Conservation (phyloP, 2,113 vertebrate species). For the Syrrhaptes paradoxus region DNA sequence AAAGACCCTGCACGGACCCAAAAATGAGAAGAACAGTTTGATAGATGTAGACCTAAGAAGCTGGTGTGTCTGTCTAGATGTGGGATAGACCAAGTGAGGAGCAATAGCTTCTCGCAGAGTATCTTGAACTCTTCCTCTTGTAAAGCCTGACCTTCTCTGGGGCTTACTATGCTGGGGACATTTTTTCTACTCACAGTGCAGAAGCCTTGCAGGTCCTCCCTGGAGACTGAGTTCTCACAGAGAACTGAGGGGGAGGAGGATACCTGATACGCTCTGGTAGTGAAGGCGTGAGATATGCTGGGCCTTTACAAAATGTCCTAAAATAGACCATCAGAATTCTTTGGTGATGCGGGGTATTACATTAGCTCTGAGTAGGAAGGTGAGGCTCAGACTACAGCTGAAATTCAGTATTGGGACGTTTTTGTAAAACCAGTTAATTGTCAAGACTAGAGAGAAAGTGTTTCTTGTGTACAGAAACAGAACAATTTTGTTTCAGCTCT, state of each 20-base stretch:
- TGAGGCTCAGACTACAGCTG: background rate
- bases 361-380: background rate
- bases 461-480: background rate
- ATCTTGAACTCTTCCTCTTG: background rate
- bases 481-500: rapidly evolving
- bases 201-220: background rate
- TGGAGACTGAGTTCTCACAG: background rate
- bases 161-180: rapidly evolving
- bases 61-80: background rate
- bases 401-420: background rate
- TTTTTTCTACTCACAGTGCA: background rate
- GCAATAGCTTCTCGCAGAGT: background rate
- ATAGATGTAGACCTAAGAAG: background rate
- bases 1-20: background rate
- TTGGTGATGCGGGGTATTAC: background rate
- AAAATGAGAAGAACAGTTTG: background rate
- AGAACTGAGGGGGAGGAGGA: background rate
- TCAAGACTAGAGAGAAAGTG: background rate
- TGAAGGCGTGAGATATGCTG: background rate
- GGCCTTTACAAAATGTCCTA: background rate
- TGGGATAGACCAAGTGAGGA: background rate
- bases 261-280: background rate
- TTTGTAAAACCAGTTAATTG: background rate
- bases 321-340: background rate
- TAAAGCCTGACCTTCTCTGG: background rate